Conservation (phyloP, 2,888 invertebrate genomes). For the Cantharis nigra region DNA sequence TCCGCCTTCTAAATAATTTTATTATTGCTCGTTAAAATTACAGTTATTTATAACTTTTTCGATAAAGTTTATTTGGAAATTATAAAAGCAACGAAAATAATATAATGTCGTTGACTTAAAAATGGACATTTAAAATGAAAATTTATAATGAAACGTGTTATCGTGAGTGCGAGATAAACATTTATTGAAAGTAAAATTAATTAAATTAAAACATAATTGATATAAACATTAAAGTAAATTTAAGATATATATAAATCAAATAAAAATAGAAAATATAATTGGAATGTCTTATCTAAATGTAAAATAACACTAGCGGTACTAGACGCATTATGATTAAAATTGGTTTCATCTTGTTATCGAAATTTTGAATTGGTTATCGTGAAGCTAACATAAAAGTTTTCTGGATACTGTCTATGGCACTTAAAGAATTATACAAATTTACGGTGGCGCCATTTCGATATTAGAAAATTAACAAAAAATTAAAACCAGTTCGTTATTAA, state of each 20-base stretch:
- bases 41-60: neutral
- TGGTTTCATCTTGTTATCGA: conserved; percentile 9
- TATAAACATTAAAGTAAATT: neutral
- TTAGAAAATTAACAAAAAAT: conserved; percentile 29
- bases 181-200: neutral
- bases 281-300: conserved; percentile 2
- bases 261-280: conserved; percentile 2
- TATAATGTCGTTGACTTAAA: neutral
- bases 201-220: neutral
- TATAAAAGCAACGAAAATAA: neutral
- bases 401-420: conserved; percentile 15
- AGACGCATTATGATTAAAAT: conserved; percentile 4
- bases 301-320: conserved; percentile 3
- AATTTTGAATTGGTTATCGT: conserved; percentile 11
- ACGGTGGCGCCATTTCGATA: conserved; percentile 31
- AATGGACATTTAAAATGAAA: neutral
- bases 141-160: neutral
- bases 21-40: neutral
- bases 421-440: conserved; percentile 20
- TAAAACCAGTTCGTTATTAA: conserved; percentile 32
- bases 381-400: conserved; percentile 10
- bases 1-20: neutral
- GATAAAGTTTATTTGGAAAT: neutral
- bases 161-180: neutral
- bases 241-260: neutral